Conservation (phyloP, 1,140 invertebrate genomes). For the Sarcophaga peregrina region DNA sequence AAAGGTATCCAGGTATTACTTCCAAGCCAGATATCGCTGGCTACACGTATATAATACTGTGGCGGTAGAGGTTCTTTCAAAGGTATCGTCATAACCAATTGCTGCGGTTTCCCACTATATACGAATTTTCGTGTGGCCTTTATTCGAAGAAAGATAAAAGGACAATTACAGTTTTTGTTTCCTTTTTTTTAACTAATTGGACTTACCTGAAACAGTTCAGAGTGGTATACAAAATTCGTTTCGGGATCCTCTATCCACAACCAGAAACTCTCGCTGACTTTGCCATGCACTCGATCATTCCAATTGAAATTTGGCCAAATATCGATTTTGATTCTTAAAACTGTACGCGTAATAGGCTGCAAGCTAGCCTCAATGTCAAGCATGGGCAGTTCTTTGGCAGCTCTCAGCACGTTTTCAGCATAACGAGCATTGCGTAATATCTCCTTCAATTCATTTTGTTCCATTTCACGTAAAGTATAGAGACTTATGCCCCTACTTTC, state of each 20-base stretch:
- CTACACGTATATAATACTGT: constrained; percentile 90
- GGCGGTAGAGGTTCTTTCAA: constrained; percentile 89
- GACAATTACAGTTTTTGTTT: too few species aligned
- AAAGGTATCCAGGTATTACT: constrained; percentile 80
- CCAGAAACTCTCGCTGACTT: constrained; percentile 91
- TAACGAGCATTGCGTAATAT: constrained; percentile 82
- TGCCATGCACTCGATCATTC: constrained; percentile 91
- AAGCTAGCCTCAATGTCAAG: constrained; percentile 85
- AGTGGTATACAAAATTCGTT: constrained; percentile 94
- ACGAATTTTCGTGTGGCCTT: constrained; percentile 87
- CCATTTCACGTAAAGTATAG: constrained; percentile 86
- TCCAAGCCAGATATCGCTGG: constrained; percentile 92
- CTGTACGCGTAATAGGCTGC: constrained; percentile 94
- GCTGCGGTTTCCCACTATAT: constrained; percentile 75
- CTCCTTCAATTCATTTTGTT: constrained; percentile 84
- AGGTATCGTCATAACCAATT: constrained; percentile 95
- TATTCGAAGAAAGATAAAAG: not conserved
- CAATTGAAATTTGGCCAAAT: constrained; percentile 89
- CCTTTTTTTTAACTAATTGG: too few species aligned
- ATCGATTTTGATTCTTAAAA: constrained; percentile 86
- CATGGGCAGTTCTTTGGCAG: constrained; percentile 85
- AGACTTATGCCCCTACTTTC: constrained; percentile 81
- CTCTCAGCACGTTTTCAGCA: constrained; percentile 83
- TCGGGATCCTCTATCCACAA: constrained; percentile 98
- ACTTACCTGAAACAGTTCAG: constrained; percentile 83